A percentile compares a stretch with the other conserved stretches of the same genome.
Evolutionary conservation across 1,140 invertebrate species (phyloP).

Genomic region (Papilio dardanus): DNA sequence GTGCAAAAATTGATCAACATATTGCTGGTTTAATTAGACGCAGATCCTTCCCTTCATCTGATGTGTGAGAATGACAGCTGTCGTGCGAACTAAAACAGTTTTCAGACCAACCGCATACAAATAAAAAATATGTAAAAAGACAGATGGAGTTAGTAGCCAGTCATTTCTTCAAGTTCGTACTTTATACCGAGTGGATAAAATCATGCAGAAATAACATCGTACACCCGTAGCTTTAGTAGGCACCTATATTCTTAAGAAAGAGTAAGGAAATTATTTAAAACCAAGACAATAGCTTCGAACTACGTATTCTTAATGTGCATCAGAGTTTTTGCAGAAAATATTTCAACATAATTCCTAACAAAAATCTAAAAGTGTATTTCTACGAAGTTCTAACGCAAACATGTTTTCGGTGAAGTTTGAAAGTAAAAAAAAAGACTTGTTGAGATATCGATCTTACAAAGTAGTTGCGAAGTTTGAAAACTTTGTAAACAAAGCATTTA

Average conservation of each 20-base stretch:
- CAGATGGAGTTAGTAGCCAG: not conserved
- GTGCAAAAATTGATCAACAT: not conserved
- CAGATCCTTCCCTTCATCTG: not conserved
- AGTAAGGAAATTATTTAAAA: not conserved
- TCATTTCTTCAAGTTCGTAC: too few species aligned
- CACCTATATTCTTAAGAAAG: too few species aligned
- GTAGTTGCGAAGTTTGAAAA: not conserved
- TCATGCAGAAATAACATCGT: not conserved
- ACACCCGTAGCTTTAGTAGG: not conserved
- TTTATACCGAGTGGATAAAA: not conserved
- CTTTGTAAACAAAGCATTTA: not conserved
- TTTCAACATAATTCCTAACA: not conserved
- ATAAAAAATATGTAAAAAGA: too few species aligned
- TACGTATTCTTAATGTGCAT: not conserved
- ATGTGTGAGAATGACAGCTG: not conserved
- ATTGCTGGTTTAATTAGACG: not conserved
- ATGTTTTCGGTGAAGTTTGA: slow-evolving; percentile 24
- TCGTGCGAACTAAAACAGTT: not conserved
- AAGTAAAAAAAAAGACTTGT: slow-evolving; percentile 2
- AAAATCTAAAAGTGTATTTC: not conserved
- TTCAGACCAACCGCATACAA: not conserved
- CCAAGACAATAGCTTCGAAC: not conserved
- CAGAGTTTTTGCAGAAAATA: not conserved
- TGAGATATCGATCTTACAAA: slow-evolving; percentile 25
- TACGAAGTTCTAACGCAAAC: not conserved